A percentile compares a stretch with the other conserved stretches of the same genome.
These are phyloP conservation scores for Nemotelus pantherinus DNA, from an alignment of 2,888 invertebrate species.

Conservation along the genomic window DNA sequence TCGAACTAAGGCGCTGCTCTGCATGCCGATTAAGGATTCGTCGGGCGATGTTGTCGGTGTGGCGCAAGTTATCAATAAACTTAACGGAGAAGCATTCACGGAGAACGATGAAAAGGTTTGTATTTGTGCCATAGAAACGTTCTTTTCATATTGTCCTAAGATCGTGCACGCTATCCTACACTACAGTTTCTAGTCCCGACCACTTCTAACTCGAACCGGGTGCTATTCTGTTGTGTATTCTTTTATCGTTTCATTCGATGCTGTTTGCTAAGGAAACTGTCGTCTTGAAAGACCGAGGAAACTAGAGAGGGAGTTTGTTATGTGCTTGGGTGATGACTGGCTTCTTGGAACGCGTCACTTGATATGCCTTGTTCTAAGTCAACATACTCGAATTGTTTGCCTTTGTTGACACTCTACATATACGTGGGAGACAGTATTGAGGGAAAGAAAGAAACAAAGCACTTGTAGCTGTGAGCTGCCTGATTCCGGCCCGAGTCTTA, in stretches of 20 bases:
- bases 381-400: conserved; percentile 35
- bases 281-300: no score
- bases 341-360: conserved; percentile 8
- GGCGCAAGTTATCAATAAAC: conserved; percentile 94
- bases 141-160: not conserved
- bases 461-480: no score
- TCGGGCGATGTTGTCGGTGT: conserved; percentile 96
- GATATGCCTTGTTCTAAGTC: conserved; percentile 40
- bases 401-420: not conserved
- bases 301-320: no score
- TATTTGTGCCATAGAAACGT: conserved; percentile 44
- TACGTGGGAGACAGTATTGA: no score
- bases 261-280: conserved; percentile 6
- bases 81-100: conserved; percentile 85
- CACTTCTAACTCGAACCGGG: no score
- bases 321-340: not conserved
- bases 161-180: no score
- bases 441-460: no score
- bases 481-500: no score
- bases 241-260: not conserved
- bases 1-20: conserved; percentile 89
- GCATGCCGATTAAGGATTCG: conserved; percentile 96
- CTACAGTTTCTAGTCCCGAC: no score
- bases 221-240: not conserved
- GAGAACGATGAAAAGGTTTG: conserved; percentile 79